Evolutionary conservation across 2,888 invertebrate genomes (phyloP).

Genomic region (Thymelicus lineola): DNA sequence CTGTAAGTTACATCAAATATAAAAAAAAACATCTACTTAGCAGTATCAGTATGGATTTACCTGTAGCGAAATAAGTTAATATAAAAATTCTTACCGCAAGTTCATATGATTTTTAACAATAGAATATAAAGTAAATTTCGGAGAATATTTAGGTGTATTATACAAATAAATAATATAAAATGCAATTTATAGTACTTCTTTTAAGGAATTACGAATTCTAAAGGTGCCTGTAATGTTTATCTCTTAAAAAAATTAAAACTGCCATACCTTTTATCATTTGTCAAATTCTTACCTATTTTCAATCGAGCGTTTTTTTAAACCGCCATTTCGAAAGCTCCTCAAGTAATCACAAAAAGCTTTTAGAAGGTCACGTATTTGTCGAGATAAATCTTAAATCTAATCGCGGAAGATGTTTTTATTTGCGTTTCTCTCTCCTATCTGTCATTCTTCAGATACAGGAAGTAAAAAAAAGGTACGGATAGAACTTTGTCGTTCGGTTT

Average conservation of each 20-base stretch:
- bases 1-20: too few species aligned
- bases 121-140: too few species aligned
- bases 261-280: not conserved
- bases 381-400: constrained; percentile 46
- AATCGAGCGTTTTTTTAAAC: not conserved
- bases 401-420: constrained; percentile 45
- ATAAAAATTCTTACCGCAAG: too few species aligned
- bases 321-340: constrained; percentile 8
- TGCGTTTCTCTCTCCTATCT: constrained; percentile 40
- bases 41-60: too few species aligned
- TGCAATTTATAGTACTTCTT: too few species aligned
- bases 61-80: too few species aligned
- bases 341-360: constrained; percentile 47
- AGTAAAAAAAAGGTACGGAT: constrained; percentile 46
- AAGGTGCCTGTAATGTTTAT: too few species aligned
- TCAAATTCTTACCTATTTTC: not conserved
- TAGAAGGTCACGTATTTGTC: constrained; percentile 46
- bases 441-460: constrained; percentile 46
- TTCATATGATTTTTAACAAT: too few species aligned
- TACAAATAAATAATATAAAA: too few species aligned
- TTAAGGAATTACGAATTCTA: too few species aligned
- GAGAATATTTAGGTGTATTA: too few species aligned
- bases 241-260: not conserved
- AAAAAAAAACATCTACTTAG: too few species aligned
- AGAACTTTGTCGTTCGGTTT: constrained; percentile 37